Evolutionary conservation across 1,140 invertebrate genomes (phyloP).

Genomic region (Dinothrombium tinctorium): DNA sequence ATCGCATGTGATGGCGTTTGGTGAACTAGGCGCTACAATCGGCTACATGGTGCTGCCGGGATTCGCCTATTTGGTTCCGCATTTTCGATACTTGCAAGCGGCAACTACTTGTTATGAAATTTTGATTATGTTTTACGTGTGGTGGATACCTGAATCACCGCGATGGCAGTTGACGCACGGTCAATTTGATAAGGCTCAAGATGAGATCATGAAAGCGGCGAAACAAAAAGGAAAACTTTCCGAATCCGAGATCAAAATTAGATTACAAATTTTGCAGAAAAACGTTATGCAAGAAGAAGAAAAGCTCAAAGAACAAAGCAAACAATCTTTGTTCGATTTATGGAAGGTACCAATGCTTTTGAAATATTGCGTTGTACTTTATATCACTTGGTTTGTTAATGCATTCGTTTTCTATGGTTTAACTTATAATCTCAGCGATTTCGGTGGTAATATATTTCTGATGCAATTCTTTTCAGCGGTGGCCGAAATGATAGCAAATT

Average conservation of each 20-base stretch:
- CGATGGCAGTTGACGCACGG: slow-evolving; percentile 9
- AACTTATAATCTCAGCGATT: slow-evolving; percentile 46
- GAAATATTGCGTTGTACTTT: slow-evolving; percentile 12
- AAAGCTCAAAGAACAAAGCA: slow-evolving; percentile 2
- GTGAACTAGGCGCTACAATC: background rate
- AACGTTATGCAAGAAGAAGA: background rate
- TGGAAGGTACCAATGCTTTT: slow-evolving; percentile 8
- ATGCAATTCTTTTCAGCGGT: slow-evolving; percentile 50
- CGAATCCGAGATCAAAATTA: background rate
- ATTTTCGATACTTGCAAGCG: slow-evolving; percentile 24
- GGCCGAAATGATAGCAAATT: slow-evolving; percentile 50
- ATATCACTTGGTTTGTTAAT: slow-evolving; percentile 19
- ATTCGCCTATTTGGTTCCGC: slow-evolving; percentile 1
- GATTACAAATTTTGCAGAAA: background rate
- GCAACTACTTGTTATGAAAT: slow-evolving; percentile 40
- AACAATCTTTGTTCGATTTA: slow-evolving; percentile 3
- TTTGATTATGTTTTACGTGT: background rate
- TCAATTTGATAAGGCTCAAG: slow-evolving; percentile 5
- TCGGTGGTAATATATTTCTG: slow-evolving; percentile 44
- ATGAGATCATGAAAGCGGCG: slow-evolving; percentile 3
- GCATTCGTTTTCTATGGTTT: slow-evolving; percentile 40
- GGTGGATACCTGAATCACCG: slow-evolving; percentile 11
- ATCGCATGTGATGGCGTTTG: background rate
- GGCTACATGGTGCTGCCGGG: slow-evolving; percentile 1
- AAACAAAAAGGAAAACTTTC: slow-evolving; percentile 6